Percentiles rank a stretch among this genome's conserved stretches.
Conservation (phyloP, 2,888 invertebrate species). For the Reticulitermes lucifugus region DNA sequence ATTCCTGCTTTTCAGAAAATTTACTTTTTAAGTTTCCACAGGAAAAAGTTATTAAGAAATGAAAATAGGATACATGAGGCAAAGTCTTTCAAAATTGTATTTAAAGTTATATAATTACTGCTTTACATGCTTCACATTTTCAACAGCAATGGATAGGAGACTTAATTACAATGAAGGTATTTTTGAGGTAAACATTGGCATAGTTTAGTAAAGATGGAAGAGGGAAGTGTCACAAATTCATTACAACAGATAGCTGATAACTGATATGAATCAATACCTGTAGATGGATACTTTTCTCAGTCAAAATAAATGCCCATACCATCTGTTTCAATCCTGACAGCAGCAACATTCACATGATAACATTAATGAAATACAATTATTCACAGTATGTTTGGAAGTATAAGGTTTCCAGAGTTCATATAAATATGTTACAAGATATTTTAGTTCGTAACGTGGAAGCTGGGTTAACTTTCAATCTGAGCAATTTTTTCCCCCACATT, state of each 20-base stretch:
- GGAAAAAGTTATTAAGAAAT: background rate
- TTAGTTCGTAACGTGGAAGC: slow-evolving; percentile 11
- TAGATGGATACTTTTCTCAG: slow-evolving; percentile 21
- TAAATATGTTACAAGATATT: background rate
- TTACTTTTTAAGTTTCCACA: background rate
- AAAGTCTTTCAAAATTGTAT: slow-evolving; percentile 43
- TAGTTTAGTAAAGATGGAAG: slow-evolving; percentile 11
- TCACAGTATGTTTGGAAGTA: background rate
- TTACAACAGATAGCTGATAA: slow-evolving; percentile 5
- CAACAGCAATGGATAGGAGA: slow-evolving; percentile 20
- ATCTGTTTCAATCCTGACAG: background rate
- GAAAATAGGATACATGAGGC: slow-evolving; percentile 28
- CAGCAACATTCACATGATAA: slow-evolving; percentile 13
- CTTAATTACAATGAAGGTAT: slow-evolving; percentile 34
- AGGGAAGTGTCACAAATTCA: slow-evolving; percentile 13
- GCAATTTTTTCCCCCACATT: slow-evolving; percentile 20
- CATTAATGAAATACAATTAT: background rate
- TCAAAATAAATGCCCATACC: slow-evolving; percentile 21
- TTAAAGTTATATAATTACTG: slow-evolving; percentile 37
- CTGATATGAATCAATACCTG: slow-evolving; percentile 41
- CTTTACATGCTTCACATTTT: slow-evolving; percentile 26
- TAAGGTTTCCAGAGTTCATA: background rate
- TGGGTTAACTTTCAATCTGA: slow-evolving; percentile 20
- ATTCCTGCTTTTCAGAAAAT: too few relatives aligned
- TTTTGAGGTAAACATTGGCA: slow-evolving; percentile 37